phyloP scores from a whole-genome alignment of 2,797 vertebrate species.

The Chelon labrosus region DNA sequence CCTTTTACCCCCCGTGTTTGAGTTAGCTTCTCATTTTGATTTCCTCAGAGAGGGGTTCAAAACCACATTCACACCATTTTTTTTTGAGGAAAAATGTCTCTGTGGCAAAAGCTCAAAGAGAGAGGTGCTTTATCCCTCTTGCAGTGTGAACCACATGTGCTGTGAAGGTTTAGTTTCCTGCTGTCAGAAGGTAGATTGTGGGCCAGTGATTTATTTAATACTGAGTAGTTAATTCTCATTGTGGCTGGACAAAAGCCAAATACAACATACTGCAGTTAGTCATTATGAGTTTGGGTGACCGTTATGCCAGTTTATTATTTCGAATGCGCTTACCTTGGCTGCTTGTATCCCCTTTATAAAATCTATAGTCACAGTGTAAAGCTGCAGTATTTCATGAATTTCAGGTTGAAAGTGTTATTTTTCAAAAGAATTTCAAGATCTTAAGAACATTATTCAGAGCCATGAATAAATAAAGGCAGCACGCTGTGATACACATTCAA shows the following conservation, averaged over 20 bases:
- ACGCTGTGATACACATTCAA: background rate
- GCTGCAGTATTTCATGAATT: background rate
- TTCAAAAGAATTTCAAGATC: background rate
- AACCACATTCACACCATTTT: slow-evolving; percentile 3
- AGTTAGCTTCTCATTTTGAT: slow-evolving; percentile 24
- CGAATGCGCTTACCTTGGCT: background rate
- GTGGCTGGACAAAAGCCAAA: slow-evolving; percentile 20
- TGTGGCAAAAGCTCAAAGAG: slow-evolving; percentile 23
- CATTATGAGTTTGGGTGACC: background rate
- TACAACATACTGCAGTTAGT: background rate
- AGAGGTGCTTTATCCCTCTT: background rate
- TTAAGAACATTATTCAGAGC: background rate
- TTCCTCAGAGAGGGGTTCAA: slow-evolving; percentile 32
- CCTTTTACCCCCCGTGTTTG: slow-evolving; percentile 34
- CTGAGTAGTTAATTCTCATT: slow-evolving; percentile 11
- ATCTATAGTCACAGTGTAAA: background rate
- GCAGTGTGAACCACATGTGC: background rate
- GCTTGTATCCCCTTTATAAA: slow-evolving; percentile 8
- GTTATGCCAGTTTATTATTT: background rate
- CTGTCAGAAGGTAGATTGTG: slow-evolving; percentile 19
- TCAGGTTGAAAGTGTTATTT: background rate
- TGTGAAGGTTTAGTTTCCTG: slow-evolving; percentile 21
- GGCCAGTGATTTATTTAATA: slow-evolving; percentile 5
- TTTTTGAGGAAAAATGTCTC: background rate
- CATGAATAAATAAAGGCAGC: background rate